phyloP scores from a whole-genome alignment of 2,797 vertebrate species.

The Heterohyrax brucei region DNA sequence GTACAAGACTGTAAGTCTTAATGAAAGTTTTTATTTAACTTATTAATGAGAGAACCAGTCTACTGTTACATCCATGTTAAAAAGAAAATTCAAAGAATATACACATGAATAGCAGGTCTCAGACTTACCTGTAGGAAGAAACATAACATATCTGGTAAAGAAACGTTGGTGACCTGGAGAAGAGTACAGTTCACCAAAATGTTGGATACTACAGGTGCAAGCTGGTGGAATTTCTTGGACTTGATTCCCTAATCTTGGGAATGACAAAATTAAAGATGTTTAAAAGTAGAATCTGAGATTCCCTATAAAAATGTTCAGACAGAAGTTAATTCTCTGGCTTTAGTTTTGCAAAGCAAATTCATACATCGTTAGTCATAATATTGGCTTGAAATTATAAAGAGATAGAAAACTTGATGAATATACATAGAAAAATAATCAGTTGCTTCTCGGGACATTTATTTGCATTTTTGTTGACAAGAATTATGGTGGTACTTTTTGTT shows the following conservation, averaged over 20 bases:
- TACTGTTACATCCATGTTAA: not conserved
- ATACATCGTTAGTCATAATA: not conserved
- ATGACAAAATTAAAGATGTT: not conserved
- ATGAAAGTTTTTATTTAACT: constrained; percentile 44
- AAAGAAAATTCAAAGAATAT: not conserved
- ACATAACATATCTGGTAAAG: not conserved
- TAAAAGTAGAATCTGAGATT: not conserved
- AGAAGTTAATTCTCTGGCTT: not conserved
- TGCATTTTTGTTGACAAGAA: not conserved
- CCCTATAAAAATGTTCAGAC: not conserved
- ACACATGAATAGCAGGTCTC: not conserved
- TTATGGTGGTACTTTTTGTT: not conserved
- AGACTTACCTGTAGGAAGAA: not conserved
- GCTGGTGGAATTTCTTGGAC: not conserved
- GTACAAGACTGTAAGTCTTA: constrained; percentile 7
- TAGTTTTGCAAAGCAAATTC: not conserved
- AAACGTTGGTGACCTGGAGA: not conserved
- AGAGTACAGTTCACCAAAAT: not conserved
- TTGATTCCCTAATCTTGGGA: not conserved
- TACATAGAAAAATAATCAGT: not conserved
- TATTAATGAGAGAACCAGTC: constrained; percentile 3
- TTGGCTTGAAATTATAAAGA: constrained; percentile 16
- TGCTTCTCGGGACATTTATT: not conserved
- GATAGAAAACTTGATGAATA: not conserved
- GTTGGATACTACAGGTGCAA: not conserved